Percentiles rank a stretch among this genome's conserved stretches.
phyloP scores from a whole-genome alignment of 1,140 invertebrate genomes.

The Centruroides vittatus region DNA sequence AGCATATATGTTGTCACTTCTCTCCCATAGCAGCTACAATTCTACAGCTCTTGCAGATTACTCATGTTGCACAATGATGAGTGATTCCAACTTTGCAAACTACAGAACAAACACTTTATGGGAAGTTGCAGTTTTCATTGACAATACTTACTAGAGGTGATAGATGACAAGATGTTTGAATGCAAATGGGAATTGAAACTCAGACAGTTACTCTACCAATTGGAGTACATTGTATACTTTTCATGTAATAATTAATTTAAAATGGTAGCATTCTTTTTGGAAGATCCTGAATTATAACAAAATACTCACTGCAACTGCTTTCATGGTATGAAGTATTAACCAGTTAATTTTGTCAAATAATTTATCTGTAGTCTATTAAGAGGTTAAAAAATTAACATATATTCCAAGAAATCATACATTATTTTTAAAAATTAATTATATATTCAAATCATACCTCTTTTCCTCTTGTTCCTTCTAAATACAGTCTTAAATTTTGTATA shows the following conservation, averaged over 20 bases:
- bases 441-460: slow-evolving; percentile 58
- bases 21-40: too few species aligned
- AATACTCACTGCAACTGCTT: slow-evolving; percentile 48
- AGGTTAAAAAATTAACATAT: neutral
- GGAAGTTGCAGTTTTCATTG: too few species aligned
- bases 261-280: too few species aligned
- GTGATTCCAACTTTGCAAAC: neutral
- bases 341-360: slow-evolving; percentile 45
- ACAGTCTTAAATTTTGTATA: slow-evolving; percentile 75
- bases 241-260: too few species aligned
- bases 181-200: too few species aligned
- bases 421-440: slow-evolving; percentile 18
- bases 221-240: too few species aligned
- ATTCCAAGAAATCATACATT: too few species aligned
- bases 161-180: too few species aligned
- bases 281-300: neutral
- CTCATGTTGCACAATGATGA: neutral
- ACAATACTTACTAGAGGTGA: too few species aligned
- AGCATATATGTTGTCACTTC: neutral
- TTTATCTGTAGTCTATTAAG: slow-evolving; percentile 29
- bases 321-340: slow-evolving; percentile 63
- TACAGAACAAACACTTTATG: too few species aligned
- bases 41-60: too few species aligned
- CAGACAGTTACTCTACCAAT: too few species aligned
- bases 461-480: slow-evolving; percentile 78